phyloP scores from a whole-genome alignment of 2,113 vertebrate species.

The Nothoprocta pentlandii region DNA sequence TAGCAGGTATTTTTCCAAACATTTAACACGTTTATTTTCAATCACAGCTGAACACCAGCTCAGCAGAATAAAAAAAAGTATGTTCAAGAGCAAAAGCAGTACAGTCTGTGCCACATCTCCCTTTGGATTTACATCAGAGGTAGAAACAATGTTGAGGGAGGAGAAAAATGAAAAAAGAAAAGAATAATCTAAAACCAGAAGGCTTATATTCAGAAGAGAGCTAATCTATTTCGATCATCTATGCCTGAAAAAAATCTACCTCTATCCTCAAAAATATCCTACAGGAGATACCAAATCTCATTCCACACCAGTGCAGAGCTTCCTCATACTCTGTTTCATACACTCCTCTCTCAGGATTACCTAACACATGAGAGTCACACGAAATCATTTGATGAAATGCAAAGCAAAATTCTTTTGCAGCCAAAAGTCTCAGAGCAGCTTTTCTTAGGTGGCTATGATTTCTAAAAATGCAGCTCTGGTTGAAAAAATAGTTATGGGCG shows the following conservation, averaged over 20 bases:
- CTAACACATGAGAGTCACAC: slow-evolving; percentile 74
- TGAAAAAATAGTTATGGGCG: slow-evolving; percentile 62
- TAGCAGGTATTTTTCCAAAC: slow-evolving; percentile 73
- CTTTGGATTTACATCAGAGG: slow-evolving; percentile 69
- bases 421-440: slow-evolving; percentile 63
- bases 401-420: slow-evolving; percentile 70
- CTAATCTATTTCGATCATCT: slow-evolving; percentile 65
- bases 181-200: slow-evolving; percentile 31
- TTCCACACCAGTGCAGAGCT: slow-evolving; percentile 73
- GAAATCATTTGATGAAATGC: slow-evolving; percentile 80
- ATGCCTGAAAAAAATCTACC: slow-evolving; percentile 67
- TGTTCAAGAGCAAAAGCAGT: slow-evolving; percentile 53
- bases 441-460: slow-evolving; percentile 56
- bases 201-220: slow-evolving; percentile 60
- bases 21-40: slow-evolving; percentile 76
- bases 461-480: slow-evolving; percentile 54
- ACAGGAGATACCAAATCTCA: slow-evolving; percentile 66
- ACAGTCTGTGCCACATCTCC: slow-evolving; percentile 59
- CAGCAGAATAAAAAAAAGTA: slow-evolving; percentile 46
- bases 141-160: slow-evolving; percentile 44
- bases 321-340: slow-evolving; percentile 76
- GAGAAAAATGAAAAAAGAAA: neutral
- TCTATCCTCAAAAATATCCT: slow-evolving; percentile 67
- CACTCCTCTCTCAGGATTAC: slow-evolving; percentile 75
- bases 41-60: slow-evolving; percentile 58